phyloP scores from a whole-genome alignment of 1,140 invertebrate genomes.

The Brachionus koreanus region DNA sequence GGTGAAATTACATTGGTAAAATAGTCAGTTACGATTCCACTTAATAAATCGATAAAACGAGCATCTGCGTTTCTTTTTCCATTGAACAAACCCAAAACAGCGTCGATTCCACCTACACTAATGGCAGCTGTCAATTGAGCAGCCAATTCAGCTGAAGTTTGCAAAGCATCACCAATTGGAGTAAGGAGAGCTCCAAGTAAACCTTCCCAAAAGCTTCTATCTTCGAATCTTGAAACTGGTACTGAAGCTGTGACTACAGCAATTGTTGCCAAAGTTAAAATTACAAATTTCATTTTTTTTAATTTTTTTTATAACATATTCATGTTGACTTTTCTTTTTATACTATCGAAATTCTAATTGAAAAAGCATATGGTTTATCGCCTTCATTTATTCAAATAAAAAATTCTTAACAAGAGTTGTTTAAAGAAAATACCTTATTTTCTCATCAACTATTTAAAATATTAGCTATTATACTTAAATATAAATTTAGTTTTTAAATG shows the following conservation, averaged over 20 bases:
- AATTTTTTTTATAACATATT: not conserved
- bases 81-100: not conserved
- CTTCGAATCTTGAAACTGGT: not conserved
- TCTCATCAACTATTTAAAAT: not conserved
- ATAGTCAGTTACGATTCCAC: not conserved
- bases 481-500: not conserved
- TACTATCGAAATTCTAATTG: not conserved
- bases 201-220: conserved; percentile 16
- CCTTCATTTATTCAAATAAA: not conserved
- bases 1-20: not conserved
- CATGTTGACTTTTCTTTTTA: not conserved
- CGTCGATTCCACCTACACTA: not conserved
- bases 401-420: not conserved
- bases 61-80: conserved; percentile 16
- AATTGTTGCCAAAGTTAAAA: not conserved
- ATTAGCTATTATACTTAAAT: not conserved
- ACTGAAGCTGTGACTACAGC: not conserved
- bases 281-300: conserved; percentile 33
- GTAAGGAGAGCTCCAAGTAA: not conserved
- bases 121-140: conserved; percentile 12
- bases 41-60: not conserved
- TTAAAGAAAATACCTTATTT: conserved; percentile 5
- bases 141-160: conserved; percentile 9
- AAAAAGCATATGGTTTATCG: conserved; percentile 21
- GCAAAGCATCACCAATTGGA: conserved; percentile 7